Evolutionary conservation across 2,113 vertebrate species (phyloP).

Genomic region (Amphiprion ocellaris): DNA sequence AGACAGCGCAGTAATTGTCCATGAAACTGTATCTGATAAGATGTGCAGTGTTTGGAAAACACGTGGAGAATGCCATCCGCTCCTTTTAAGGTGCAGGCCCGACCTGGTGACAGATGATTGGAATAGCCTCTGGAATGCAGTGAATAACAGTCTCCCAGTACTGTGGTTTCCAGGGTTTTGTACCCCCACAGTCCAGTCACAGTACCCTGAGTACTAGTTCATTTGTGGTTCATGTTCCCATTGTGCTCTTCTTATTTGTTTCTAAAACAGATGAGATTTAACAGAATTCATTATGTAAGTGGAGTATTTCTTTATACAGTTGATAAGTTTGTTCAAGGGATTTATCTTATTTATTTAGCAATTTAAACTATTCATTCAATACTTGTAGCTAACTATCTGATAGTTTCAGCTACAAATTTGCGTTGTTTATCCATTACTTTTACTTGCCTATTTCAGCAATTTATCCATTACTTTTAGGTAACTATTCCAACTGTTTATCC

Average conservation of each 20-base stretch:
- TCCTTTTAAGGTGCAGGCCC: conserved; percentile 81
- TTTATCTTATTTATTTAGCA: no score
- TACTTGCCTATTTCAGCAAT: no score
- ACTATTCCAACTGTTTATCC: no score
- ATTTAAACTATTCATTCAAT: no score
- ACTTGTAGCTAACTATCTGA: no score
- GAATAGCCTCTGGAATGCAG: conserved; percentile 79
- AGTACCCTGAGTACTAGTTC: neutral
- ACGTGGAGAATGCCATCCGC: conserved; percentile 75
- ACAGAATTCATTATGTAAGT: neutral
- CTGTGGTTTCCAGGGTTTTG: neutral
- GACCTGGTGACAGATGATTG: conserved; percentile 80
- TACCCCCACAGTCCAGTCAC: neutral
- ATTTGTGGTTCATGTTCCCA: neutral
- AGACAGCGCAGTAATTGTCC: conserved; percentile 69
- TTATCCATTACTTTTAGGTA: no score
- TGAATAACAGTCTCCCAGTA: conserved; percentile 55
- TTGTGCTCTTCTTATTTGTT: neutral
- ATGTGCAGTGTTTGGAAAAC: conserved; percentile 78
- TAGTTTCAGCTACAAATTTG: no score
- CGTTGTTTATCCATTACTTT: no score
- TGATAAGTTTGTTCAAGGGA: neutral
- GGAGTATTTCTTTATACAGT: neutral
- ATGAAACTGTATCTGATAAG: conserved; percentile 82
- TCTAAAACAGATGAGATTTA: neutral